Base-by-base conservation (phyloP, 2,888 invertebrate genomes). In the Stenodema calcarata region DNA sequence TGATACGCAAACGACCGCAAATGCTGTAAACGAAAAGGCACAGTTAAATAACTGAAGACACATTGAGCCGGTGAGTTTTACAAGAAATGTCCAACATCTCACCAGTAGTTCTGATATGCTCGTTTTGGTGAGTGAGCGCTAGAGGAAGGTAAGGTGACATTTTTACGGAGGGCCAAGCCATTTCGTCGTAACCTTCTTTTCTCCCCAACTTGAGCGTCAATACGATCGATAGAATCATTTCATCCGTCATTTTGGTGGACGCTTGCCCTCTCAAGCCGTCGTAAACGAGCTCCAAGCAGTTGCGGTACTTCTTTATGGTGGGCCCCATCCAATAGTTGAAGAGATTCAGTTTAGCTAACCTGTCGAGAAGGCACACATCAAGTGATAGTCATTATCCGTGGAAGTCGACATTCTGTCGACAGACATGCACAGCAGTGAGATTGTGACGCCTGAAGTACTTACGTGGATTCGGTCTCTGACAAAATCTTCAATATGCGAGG, bases 301-400 rank as follows among this genome's bases (percentile, higher is more conserved):
- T 70, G 30, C 87, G 88, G 89, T 92, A 93, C 89, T 90, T 92
- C 89, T 92, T 93, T 0, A 93, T 89, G 41, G 93, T 92, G 62
- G 90, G 91, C 80, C 92, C 89, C 89, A 92, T 91, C 93, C 93
- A 93, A 88, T 93, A 92, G 88, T 93, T 93, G 84, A 90, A 91
- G 76, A 92, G 91, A 89, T 93, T 92, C 88, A 92, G 91, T 88
- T 92, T 91, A 75, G 90, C 88, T 28, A 91, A 83, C 90, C 91
- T 88, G 86, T 27, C 76, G 54, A 84, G 12, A n/a, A n/a, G n/a
- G n/a, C n/a, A n/a, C n/a, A n/a, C n/a, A n/a, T n/a, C n/a, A n/a
- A n/a, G n/a, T n/a, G n/a, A n/a, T n/a, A n/a, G n/a, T n/a, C n/a
- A n/a, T n/a, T n/a, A n/a, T n/a, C n/a, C n/a, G n/a, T n/a, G n/a